phyloP scores from a whole-genome alignment of 1,140 invertebrate genomes.

The Ylistrum balloti region DNA sequence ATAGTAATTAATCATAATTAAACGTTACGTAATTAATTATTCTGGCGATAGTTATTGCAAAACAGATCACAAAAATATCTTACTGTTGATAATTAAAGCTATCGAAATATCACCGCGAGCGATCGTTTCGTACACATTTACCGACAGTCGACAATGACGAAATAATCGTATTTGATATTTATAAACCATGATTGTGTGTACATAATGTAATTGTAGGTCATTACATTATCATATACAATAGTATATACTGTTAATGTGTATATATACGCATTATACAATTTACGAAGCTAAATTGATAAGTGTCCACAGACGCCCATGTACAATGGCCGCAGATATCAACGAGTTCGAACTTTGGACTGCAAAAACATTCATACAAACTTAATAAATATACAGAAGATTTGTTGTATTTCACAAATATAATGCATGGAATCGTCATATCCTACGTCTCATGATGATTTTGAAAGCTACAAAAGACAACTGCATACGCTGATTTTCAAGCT shows the following conservation, averaged over 20 bases:
- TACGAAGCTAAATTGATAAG: conserved; percentile 34
- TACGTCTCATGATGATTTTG: neutral
- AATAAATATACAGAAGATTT: neutral
- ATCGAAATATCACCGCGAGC: neutral
- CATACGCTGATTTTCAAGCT: no score
- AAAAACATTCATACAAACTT: conserved; percentile 25
- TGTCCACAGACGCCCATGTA: neutral
- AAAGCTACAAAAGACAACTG: neutral
- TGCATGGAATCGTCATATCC: neutral
- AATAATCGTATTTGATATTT: conserved; percentile 40
- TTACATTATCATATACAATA: conserved; percentile 36
- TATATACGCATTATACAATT: conserved; percentile 13
- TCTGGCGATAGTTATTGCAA: no score
- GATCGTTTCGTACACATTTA: neutral
- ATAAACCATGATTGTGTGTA: neutral
- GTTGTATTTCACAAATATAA: neutral
- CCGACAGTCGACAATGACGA: conserved; percentile 28
- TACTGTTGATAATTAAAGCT: neutral
- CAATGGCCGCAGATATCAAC: neutral
- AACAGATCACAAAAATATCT: no score
- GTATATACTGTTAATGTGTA: conserved; percentile 30
- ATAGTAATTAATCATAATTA: no score
- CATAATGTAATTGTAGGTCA: conserved; percentile 34
- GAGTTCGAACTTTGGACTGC: conserved; percentile 13
- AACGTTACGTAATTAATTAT: no score